Percentiles rank a stretch among this genome's conserved stretches.
These are phyloP conservation scores for Baccha elongata DNA, from an alignment of 2,888 invertebrate genomes.

Conservation along the genomic window DNA sequence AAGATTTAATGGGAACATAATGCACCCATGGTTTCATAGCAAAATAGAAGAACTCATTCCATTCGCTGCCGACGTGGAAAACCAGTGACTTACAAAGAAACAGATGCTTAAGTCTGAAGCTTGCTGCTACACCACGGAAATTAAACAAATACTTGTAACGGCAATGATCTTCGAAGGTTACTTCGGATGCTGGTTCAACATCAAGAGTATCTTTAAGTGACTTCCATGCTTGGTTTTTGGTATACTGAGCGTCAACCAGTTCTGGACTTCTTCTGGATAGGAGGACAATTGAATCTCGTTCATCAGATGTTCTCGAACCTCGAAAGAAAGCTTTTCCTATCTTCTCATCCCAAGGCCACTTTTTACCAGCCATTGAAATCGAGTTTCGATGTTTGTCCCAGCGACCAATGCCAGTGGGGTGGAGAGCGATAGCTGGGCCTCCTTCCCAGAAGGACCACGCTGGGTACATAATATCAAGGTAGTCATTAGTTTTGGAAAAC, in stretches of 20 bases:
- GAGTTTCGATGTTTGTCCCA: slow-evolving; percentile 94
- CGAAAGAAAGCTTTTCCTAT: slow-evolving; percentile 90
- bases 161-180: slow-evolving; percentile 95
- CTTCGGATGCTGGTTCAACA: slow-evolving; percentile 92
- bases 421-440: slow-evolving; percentile 96
- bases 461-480: slow-evolving; percentile 96
- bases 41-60: slow-evolving; percentile 97
- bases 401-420: slow-evolving; percentile 95
- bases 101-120: slow-evolving; percentile 97
- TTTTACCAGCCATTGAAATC: slow-evolving; percentile 86
- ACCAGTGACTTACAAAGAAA: slow-evolving; percentile 96
- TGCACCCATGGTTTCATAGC: slow-evolving; percentile 97
- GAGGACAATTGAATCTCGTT: slow-evolving; percentile 93
- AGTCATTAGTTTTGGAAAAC: slow-evolving; percentile 93
- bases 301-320: slow-evolving; percentile 95
- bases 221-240: slow-evolving; percentile 99
- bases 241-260: slow-evolving; percentile 95
- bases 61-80: slow-evolving; percentile 96
- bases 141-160: slow-evolving; percentile 97
- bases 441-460: slow-evolving; percentile 99
- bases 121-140: slow-evolving; percentile 98
- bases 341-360: slow-evolving; percentile 91
- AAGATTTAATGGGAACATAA: slow-evolving; percentile 92
- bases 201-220: slow-evolving; percentile 96
- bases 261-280: slow-evolving; percentile 89